Conservation (phyloP, 2,113 vertebrate species). For the Bucco capensis region DNA sequence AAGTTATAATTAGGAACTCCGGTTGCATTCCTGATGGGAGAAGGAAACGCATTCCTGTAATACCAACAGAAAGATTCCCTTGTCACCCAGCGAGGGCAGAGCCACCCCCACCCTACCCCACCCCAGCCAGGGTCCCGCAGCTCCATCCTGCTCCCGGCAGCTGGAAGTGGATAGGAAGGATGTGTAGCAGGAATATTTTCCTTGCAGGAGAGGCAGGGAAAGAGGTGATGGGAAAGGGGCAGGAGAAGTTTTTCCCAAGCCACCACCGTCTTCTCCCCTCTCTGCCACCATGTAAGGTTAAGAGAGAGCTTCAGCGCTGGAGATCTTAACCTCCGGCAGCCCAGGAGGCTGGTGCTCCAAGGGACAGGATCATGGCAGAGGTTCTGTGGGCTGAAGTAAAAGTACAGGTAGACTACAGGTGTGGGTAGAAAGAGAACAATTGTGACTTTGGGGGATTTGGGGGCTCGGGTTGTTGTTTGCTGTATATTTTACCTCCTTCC, state of each 20-base stretch:
- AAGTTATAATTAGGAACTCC: conserved; percentile 63
- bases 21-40: conserved; percentile 58
- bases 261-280: too few relatives aligned
- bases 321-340: too few relatives aligned
- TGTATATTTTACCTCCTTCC: neutral
- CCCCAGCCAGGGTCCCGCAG: too few relatives aligned
- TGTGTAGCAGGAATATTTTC: too few relatives aligned
- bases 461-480: neutral
- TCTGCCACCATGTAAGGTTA: too few relatives aligned
- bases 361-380: too few relatives aligned
- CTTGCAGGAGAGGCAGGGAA: neutral
- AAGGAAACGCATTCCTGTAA: conserved; percentile 51
- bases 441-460: neutral
- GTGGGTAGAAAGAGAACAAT: neutral
- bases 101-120: neutral
- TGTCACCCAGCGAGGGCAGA: conserved; percentile 12
- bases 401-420: too few relatives aligned
- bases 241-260: neutral
- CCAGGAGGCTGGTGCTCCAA: too few relatives aligned
- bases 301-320: too few relatives aligned
- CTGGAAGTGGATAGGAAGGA: too few relatives aligned
- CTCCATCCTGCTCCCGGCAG: neutral
- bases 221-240: neutral
- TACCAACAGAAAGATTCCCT: conserved; percentile 49
- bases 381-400: too few relatives aligned